Evolutionary conservation across 2,888 invertebrate genomes (phyloP).

Genomic region (Pandemis cinnamomeana): DNA sequence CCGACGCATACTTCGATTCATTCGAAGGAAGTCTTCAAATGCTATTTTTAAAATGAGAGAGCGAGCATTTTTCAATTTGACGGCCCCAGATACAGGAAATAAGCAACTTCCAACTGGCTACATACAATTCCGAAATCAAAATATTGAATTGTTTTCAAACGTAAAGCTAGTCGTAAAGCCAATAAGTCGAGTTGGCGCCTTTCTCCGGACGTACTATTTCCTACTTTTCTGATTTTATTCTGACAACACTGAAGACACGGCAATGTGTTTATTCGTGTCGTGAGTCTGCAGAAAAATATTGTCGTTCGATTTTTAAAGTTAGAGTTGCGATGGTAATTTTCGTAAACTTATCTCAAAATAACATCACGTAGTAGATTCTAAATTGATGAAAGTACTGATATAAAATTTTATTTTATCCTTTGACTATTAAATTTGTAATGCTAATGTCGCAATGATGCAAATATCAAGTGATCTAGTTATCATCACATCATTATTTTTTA

Average conservation of each 20-base stretch:
- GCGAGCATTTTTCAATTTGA: not conserved
- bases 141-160: not conserved
- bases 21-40: not conserved
- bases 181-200: not conserved
- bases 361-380: no score
- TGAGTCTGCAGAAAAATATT: no score
- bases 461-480: constrained; percentile 18
- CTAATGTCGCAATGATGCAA: constrained; percentile 5
- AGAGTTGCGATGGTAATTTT: no score
- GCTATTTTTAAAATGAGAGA: not conserved
- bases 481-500: constrained; percentile 29
- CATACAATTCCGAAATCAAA: not conserved
- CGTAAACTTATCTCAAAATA: no score
- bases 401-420: not conserved
- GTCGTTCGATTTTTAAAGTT: no score
- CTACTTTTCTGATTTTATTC: no score
- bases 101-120: not conserved
- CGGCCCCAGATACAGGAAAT: not conserved
- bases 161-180: not conserved
- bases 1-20: not conserved
- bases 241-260: no score
- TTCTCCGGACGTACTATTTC: not conserved
- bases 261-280: no score
- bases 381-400: not conserved
- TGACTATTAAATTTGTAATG: constrained; percentile 1